These are phyloP conservation scores for Rhipidura dahli DNA, from an alignment of 2,113 vertebrate genomes.

Conservation along the genomic window DNA sequence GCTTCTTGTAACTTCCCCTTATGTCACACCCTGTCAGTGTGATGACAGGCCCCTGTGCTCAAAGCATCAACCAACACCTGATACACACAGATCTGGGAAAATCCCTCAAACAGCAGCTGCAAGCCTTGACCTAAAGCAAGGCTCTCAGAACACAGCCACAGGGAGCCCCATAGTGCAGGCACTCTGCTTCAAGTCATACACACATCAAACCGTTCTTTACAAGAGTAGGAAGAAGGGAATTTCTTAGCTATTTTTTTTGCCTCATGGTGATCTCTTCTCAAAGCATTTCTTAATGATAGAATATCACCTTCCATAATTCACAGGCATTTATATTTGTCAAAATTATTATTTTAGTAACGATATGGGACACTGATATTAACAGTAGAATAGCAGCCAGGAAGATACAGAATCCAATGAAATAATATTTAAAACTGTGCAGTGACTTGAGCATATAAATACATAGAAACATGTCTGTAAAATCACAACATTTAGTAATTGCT, in stretches of 20 bases:
- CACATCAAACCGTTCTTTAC: not conserved
- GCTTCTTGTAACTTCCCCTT: slow-evolving; percentile 41
- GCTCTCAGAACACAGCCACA: not conserved
- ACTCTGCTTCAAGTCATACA: not conserved
- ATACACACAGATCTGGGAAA: slow-evolving; percentile 22
- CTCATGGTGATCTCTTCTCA: not conserved
- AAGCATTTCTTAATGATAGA: not conserved
- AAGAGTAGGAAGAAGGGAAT: not conserved
- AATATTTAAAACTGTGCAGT: not conserved
- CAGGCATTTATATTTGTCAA: not conserved
- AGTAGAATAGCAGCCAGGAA: not conserved
- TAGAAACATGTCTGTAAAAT: not conserved
- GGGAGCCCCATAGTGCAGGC: not conserved
- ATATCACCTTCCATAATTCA: not conserved
- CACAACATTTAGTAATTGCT: not conserved
- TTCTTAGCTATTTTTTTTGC: not conserved
- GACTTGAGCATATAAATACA: not conserved
- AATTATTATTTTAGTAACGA: not conserved
- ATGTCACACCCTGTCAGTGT: slow-evolving; percentile 31
- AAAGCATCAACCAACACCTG: slow-evolving; percentile 17
- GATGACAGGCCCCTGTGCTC: slow-evolving; percentile 27
- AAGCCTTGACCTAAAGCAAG: slow-evolving; percentile 23
- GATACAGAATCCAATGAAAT: not conserved
- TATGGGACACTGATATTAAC: not conserved
- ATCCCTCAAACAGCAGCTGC: slow-evolving; percentile 36